These are phyloP conservation scores for Brachyrhaphis roseni DNA, from an alignment of 2,797 vertebrate genomes.

Conservation along the genomic window DNA sequence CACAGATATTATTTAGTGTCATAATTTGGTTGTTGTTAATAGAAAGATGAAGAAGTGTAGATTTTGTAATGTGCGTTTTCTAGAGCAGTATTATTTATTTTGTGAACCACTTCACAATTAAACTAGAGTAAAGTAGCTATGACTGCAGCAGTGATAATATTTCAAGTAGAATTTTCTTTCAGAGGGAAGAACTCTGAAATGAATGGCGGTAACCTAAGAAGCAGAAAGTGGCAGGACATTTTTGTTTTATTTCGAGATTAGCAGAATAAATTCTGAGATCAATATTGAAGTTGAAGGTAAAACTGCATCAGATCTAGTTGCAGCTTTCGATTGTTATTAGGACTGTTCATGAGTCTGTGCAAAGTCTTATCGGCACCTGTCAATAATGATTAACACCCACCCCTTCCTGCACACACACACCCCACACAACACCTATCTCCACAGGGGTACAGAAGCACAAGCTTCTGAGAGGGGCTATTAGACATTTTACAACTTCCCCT, in stretches of 20 bases:
- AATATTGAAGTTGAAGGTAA: not conserved
- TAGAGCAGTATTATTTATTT: not conserved
- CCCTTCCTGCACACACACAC: not conserved
- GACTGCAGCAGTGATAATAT: not conserved
- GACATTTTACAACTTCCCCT: slow-evolving; percentile 78
- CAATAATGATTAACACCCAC: slow-evolving; percentile 21
- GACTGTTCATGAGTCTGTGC: slow-evolving; percentile 22
- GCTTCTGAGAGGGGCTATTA: slow-evolving; percentile 69
- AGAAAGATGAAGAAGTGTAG: not conserved
- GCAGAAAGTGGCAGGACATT: not conserved
- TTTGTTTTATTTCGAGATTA: not conserved
- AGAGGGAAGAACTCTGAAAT: not conserved
- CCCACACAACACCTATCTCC: not conserved
- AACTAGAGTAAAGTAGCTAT: not conserved
- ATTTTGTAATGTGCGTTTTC: not conserved
- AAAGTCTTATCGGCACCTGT: slow-evolving; percentile 66
- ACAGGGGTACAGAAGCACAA: slow-evolving; percentile 52
- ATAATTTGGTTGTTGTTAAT: not conserved
- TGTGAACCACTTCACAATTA: not conserved
- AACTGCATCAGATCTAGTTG: not conserved
- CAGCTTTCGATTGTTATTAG: not conserved
- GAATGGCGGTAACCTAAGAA: not conserved
- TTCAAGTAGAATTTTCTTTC: not conserved
- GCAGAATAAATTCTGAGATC: not conserved
- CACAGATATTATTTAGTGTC: not conserved